Conservation (phyloP, 92 coral and sea anemone genomes). For the Parazoanthus darwini region DNA sequence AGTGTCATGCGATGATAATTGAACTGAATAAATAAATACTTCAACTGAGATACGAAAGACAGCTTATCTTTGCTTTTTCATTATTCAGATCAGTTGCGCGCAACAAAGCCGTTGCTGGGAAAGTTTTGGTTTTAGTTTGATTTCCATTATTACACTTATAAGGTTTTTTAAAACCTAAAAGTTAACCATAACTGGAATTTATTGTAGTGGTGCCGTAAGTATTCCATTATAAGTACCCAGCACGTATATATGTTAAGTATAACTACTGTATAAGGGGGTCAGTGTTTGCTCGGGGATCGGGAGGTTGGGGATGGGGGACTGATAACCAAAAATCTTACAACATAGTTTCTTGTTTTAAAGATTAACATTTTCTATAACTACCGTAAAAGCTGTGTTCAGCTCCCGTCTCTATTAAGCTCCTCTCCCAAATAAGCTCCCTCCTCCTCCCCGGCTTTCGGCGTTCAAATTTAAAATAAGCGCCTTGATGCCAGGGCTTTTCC, state of each 20-base stretch:
- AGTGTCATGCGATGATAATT: not conserved
- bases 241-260: no score
- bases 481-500: no score
- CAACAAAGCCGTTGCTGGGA: not conserved
- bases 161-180: no score
- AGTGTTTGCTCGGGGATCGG: not conserved
- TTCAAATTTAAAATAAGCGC: not conserved
- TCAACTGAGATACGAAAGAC: not conserved
- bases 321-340: not conserved
- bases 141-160: no score
- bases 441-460: not conserved
- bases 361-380: not conserved
- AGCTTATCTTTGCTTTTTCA: not conserved
- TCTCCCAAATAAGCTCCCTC: no score
- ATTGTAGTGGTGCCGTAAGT: no score
- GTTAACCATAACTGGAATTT: no score
- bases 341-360: not conserved
- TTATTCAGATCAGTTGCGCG: not conserved
- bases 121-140: no score
- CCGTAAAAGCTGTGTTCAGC: not conserved
- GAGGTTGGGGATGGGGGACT: not conserved
- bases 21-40: not conserved
- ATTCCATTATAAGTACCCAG: no score
- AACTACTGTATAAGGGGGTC: not conserved
- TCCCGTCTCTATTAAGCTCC: not conserved